Conservation (phyloP, 2,797 vertebrate species). For the Falco columbarius region DNA sequence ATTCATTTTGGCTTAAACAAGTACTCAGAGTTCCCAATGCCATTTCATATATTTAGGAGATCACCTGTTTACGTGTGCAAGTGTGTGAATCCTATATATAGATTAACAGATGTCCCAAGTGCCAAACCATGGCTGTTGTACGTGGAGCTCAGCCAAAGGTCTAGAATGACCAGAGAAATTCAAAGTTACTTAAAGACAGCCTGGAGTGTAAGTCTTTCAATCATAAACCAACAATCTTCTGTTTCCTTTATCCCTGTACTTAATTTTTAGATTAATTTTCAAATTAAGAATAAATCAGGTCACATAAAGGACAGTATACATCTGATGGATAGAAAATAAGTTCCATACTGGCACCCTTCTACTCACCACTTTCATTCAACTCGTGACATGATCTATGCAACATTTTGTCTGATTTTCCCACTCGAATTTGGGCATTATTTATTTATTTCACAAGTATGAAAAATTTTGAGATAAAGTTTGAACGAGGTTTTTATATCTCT, state of each 20-base stretch:
- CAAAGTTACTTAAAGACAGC: conserved; percentile 27
- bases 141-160: conserved; percentile 48
- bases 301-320: not conserved
- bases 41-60: conserved; percentile 67
- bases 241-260: not conserved
- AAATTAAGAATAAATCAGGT: not conserved
- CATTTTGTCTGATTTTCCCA: not conserved
- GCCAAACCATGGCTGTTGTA: conserved; percentile 41
- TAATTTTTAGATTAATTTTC: conserved; percentile 1
- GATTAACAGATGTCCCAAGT: conserved; percentile 66
- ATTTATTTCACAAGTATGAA: not conserved
- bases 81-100: conserved; percentile 67
- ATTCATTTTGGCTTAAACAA: conserved; percentile 44
- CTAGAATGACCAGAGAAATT: conserved; percentile 44
- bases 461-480: not conserved
- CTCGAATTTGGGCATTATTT: not conserved
- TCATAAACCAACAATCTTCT: not conserved
- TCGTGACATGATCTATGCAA: not conserved
- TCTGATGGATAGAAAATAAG: not conserved
- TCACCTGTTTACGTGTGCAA: conserved; percentile 66
- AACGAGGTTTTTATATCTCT: not conserved
- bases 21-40: conserved; percentile 52
- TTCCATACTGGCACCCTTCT: not conserved
- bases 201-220: not conserved
- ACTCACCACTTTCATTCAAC: not conserved